Evolutionary conservation across 1,140 invertebrate species (phyloP), one percentile per base, ranked within the genome.

Genomic region (Drosophila ercepeae): DNA sequence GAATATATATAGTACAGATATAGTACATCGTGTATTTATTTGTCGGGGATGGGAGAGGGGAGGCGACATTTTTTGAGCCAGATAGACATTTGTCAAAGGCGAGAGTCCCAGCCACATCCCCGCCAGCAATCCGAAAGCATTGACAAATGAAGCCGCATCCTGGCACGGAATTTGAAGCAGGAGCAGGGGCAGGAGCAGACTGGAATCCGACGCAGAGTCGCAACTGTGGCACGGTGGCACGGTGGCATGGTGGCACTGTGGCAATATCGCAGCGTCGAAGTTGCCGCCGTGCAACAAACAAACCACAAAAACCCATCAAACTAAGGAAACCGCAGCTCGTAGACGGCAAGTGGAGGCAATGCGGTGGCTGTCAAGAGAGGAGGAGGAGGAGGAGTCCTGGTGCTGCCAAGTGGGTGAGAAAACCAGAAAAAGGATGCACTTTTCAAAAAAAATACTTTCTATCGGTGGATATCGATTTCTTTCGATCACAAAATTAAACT

Each of bases 291-390:
- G 69, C 59, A 58, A 57, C 71, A 74, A 74, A 74, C 70, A 74
- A 74, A 55, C 71, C 71, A 61, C 70, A 74, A 57, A 74, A 74
- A 74, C 59, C 48, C 59, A 74, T 74, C 71, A 74, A 65, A 65
- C 71, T 70, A 58, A 57, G 45, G 27, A 42, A 73, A 74, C 71
- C 71, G 52, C 69, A 74, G 60, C 51, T 73, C 39, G 19, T 61
- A 64, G 60, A 39, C 34, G 23, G 41, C 49, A 55, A 53, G 63
- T 32, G 51, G 44, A 54, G 32, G 50, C 41, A 34, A 54, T 42
- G 50, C 41, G 44, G 14, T 11, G 51, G 41, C 23, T 46, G 6
- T 51, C 16, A 16, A 32, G 14, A 3, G 29, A 32, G 29, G 29
- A 39, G 36, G 23, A 11, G n/a, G n/a, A n/a, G n/a, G n/a, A n/a